A percentile compares a stretch with the other conserved stretches of the same genome.
Conservation (phyloP, 2,113 vertebrate species). For the Brachypodius melanocephalos region DNA sequence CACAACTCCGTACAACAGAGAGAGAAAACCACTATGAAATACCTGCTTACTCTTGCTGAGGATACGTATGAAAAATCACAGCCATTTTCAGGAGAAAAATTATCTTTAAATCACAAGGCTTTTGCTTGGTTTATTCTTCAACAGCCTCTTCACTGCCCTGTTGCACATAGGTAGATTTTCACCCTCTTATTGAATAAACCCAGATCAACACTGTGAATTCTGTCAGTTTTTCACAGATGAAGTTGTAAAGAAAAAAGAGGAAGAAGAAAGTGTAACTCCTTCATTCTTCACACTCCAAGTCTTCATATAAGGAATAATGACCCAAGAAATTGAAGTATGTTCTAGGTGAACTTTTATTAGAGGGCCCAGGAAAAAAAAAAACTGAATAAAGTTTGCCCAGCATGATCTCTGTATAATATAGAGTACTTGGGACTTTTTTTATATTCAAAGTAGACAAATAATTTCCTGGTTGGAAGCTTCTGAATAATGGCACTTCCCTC, state of each 20-base stretch:
- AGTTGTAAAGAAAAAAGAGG: neutral
- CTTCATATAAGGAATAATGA: neutral
- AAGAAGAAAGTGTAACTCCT: neutral
- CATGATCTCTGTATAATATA: neutral
- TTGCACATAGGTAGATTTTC: neutral
- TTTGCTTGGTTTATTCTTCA: neutral
- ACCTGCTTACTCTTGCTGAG: neutral
- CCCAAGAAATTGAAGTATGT: neutral
- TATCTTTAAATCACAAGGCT: neutral
- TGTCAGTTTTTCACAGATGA: neutral
- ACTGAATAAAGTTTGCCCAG: neutral
- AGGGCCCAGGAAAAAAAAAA: neutral
- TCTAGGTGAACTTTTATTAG: neutral
- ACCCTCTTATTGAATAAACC: neutral
- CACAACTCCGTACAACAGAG: neutral
- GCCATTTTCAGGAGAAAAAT: neutral
- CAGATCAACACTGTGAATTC: neutral
- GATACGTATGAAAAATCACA: rapidly evolving
- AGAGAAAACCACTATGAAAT: neutral
- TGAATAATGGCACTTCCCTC: neutral
- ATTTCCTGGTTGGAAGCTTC: constrained; percentile 44
- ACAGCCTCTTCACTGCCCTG: neutral
- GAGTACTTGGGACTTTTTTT: neutral
- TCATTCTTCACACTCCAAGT: neutral
- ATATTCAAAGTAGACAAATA: constrained; percentile 18